Conservation (phyloP, 2,888 invertebrate species). For the Anthophora plumipes region DNA sequence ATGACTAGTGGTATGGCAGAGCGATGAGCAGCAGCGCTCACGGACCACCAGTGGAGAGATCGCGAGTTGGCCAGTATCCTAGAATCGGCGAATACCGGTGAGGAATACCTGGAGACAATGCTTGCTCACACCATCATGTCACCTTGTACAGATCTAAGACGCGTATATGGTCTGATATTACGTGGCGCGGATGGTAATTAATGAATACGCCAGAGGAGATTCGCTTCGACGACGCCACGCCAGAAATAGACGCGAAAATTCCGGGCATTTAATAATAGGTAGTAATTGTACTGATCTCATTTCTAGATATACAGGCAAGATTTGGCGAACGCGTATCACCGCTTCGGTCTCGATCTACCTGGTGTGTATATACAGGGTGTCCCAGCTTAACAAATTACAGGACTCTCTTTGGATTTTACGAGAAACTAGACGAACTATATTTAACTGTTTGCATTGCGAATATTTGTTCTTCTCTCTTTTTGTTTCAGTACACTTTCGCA, state of each 20-base stretch:
- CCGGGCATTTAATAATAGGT: slow-evolving; percentile 28
- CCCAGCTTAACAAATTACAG: no score
- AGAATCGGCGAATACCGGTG: slow-evolving; percentile 60
- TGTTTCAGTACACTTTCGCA: no score
- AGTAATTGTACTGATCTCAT: slow-evolving; percentile 24
- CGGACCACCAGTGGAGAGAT: slow-evolving; percentile 32
- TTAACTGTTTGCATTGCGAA: no score
- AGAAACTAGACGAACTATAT: no score
- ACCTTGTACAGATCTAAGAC: slow-evolving; percentile 25
- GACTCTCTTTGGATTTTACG: no score
- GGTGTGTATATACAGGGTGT: no score
- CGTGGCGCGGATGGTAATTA: slow-evolving; percentile 15
- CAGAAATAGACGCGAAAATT: slow-evolving; percentile 5
- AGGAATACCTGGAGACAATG: slow-evolving; percentile 42
- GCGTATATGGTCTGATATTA: slow-evolving; percentile 22
- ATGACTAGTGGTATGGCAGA: slow-evolving; percentile 24
- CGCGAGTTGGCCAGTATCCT: slow-evolving; percentile 71
- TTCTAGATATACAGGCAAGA: slow-evolving; percentile 2
- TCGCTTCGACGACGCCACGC: not conserved
- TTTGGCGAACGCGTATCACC: not conserved
- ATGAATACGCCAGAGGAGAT: slow-evolving; percentile 23
- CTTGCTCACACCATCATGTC: slow-evolving; percentile 41
- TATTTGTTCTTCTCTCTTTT: no score
- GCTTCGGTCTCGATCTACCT: not conserved
- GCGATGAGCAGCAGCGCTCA: slow-evolving; percentile 42